Evolutionary conservation across 2,888 invertebrate species (phyloP).

Genomic region (Eristalis intricaria): DNA sequence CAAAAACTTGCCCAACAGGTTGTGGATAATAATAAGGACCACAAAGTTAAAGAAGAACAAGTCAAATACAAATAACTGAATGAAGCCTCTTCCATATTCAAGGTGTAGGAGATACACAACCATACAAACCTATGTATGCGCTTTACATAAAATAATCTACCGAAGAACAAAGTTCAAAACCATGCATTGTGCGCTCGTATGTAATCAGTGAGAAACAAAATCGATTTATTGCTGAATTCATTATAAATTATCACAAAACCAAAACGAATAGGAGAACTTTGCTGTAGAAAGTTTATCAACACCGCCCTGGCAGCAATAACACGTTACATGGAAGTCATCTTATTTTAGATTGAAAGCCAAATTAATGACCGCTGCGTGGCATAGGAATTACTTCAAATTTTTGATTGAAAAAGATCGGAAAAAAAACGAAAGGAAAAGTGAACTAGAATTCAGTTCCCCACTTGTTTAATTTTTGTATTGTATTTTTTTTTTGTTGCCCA

Average conservation of each 20-base stretch:
- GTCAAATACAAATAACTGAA: conserved; percentile 16
- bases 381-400: conserved; percentile 52
- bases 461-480: not conserved
- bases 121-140: not conserved
- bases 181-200: not conserved
- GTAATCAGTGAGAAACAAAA: conserved; percentile 14
- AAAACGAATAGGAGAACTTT: conserved; percentile 12
- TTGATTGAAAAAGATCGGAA: conserved; percentile 46
- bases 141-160: not conserved
- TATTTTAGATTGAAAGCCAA: conserved; percentile 26
- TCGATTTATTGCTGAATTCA: conserved; percentile 50
- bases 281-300: conserved; percentile 47
- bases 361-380: conserved; percentile 32
- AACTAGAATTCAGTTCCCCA: conserved; percentile 20
- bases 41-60: conserved; percentile 18
- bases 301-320: conserved; percentile 41
- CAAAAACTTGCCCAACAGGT: conserved; percentile 68
- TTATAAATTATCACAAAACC: conserved; percentile 34
- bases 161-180: conserved; percentile 30
- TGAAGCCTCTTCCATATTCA: not conserved
- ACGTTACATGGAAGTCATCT: conserved; percentile 50
- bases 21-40: conserved; percentile 51
- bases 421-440: not conserved
- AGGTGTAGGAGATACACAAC: not conserved
- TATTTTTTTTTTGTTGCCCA: conserved; percentile 7